These are phyloP conservation scores for Campaea margaritaria DNA, from an alignment of 2,888 invertebrate species.

Conservation along the genomic window DNA sequence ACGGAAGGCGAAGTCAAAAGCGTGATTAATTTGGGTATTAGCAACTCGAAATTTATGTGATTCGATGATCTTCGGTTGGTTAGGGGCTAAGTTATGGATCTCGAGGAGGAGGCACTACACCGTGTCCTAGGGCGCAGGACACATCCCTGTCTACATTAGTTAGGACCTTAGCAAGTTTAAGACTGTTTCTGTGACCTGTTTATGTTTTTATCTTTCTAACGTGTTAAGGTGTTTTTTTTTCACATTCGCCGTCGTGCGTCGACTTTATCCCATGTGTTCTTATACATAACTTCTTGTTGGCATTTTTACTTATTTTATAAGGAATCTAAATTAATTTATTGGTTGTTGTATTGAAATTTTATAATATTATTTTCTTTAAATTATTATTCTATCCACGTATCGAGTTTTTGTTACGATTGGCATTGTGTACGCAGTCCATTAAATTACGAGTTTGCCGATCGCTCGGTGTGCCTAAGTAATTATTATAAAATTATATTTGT, in stretches of 20 bases:
- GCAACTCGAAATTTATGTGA: constrained; percentile 73
- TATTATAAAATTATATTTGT: constrained; percentile 48
- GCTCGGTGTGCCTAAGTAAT: constrained; percentile 69
- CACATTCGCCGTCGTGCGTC: constrained; percentile 52
- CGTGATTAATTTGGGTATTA: constrained; percentile 68
- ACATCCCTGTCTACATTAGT: constrained; percentile 84
- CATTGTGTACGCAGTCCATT: constrained; percentile 79
- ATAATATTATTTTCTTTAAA: constrained; percentile 79
- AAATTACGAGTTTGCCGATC: constrained; percentile 51
- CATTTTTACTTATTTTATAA: constrained; percentile 85
- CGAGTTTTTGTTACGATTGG: constrained; percentile 74
- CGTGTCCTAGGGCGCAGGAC: constrained; percentile 83
- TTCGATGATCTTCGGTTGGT: constrained; percentile 71
- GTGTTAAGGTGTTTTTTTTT: constrained; percentile 68
- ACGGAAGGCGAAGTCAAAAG: constrained; percentile 68
- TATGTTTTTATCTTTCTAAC: constrained; percentile 82
- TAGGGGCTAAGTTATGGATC: constrained; percentile 78
- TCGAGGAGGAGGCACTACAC: constrained; percentile 73
- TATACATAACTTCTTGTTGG: constrained; percentile 81
- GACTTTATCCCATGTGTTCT: constrained; percentile 83
- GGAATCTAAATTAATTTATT: constrained; percentile 85
- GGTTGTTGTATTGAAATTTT: constrained; percentile 84
- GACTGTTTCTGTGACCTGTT: constrained; percentile 86
- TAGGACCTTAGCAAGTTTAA: constrained; percentile 84
- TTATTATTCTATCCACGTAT: constrained; percentile 75